phyloP scores from a whole-genome alignment of 2,113 vertebrate genomes.

The Pyxicephalus adspersus region DNA sequence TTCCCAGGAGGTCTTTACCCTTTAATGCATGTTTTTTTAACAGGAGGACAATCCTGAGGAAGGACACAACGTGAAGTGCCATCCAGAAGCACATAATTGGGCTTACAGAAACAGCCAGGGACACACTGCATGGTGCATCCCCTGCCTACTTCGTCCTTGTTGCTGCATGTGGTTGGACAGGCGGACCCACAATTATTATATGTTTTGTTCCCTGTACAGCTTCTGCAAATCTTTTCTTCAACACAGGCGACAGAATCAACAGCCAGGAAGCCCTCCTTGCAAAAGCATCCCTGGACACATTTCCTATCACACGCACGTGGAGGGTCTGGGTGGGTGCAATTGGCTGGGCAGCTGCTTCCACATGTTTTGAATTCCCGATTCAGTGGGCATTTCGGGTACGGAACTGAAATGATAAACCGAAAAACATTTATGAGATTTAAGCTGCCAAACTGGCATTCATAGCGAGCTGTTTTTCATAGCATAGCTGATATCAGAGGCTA shows the following conservation, averaged over 20 bases:
- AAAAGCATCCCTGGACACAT: constrained; percentile 6
- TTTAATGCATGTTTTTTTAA: too few relatives aligned
- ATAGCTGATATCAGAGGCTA: too few relatives aligned
- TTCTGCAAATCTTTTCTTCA: neutral
- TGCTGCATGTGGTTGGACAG: neutral
- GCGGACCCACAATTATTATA: too few relatives aligned
- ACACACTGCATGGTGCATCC: neutral
- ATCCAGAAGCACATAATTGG: neutral
- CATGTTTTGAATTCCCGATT: neutral
- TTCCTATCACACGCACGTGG: neutral
- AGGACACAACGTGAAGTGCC: neutral
- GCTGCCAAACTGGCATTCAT: too few relatives aligned
- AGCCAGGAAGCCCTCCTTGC: neutral
- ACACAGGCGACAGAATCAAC: neutral
- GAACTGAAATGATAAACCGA: neutral
- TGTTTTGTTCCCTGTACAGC: neutral
- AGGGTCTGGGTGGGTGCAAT: neutral
- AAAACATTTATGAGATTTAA: neutral
- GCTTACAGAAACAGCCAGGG: neutral
- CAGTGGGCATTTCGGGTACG: neutral
- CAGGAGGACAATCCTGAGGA: neutral
- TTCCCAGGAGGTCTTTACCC: too few relatives aligned
- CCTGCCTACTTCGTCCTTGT: too few relatives aligned
- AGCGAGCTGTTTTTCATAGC: too few relatives aligned
- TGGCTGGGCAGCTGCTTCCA: neutral